These are phyloP conservation scores for Momotus momota DNA, from an alignment of 2,797 vertebrate species.

Conservation along the genomic window DNA sequence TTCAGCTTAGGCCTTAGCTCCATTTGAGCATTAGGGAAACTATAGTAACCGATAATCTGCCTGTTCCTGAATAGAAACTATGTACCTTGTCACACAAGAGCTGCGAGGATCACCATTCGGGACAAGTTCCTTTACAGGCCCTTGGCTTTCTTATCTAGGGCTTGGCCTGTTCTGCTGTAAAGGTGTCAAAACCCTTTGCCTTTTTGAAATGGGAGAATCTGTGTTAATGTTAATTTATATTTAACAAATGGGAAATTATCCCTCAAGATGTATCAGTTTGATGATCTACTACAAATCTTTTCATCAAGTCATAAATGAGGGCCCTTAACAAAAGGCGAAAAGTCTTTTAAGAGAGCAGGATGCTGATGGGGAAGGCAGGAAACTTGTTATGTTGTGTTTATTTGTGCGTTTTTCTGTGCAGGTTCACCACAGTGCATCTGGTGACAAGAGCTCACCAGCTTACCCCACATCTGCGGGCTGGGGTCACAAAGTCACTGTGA, in stretches of 20 bases:
- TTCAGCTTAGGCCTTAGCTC: slow-evolving; percentile 96
- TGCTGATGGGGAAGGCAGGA: slow-evolving; percentile 12
- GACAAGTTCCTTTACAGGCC: slow-evolving; percentile 93
- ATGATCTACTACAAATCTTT: slow-evolving; percentile 87
- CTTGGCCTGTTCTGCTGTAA: slow-evolving; percentile 87
- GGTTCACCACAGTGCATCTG: slow-evolving; percentile 60
- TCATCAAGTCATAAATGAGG: slow-evolving; percentile 83
- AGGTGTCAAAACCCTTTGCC: slow-evolving; percentile 83
- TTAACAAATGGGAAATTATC: slow-evolving; percentile 87
- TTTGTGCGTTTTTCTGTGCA: background rate
- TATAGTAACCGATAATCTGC: slow-evolving; percentile 99
- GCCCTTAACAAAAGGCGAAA: slow-evolving; percentile 69
- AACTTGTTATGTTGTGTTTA: background rate
- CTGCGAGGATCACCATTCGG: slow-evolving; percentile 89
- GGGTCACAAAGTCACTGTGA: slow-evolving; percentile 77
- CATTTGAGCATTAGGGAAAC: slow-evolving; percentile 99
- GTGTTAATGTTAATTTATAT: slow-evolving; percentile 89
- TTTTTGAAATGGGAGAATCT: slow-evolving; percentile 77
- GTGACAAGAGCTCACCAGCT: slow-evolving; percentile 25
- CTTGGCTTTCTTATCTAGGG: slow-evolving; percentile 88
- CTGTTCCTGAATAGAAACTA: slow-evolving; percentile 98
- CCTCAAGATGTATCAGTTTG: slow-evolving; percentile 85
- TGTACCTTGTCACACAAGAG: slow-evolving; percentile 99
- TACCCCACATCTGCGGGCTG: slow-evolving; percentile 61
- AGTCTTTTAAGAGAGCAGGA: background rate